A percentile compares a stretch with the other conserved stretches of the same genome.
These are phyloP conservation scores for Apis cerana DNA, from an alignment of 1,140 invertebrate species.

Conservation along the genomic window DNA sequence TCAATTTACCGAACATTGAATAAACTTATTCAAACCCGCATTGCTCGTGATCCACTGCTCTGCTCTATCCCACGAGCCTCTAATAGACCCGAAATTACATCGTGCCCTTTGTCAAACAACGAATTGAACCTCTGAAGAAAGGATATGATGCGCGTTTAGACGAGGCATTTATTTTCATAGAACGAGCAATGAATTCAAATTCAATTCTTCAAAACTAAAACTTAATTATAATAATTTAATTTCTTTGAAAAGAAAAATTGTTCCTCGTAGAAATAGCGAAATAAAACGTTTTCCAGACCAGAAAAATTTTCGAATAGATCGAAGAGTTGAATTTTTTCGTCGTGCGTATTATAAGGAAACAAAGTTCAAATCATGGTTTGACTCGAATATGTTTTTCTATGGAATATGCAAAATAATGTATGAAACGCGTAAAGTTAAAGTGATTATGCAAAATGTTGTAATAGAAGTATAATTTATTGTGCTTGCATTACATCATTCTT, in stretches of 20 bases:
- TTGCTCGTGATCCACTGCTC: constrained; percentile 10
- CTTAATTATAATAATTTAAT: not conserved
- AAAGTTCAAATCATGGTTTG: not conserved
- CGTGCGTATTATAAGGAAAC: not conserved
- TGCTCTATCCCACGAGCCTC: constrained; percentile 25
- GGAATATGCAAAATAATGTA: not conserved
- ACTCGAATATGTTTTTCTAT: not conserved
- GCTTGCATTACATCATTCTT: not conserved
- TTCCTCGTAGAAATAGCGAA: not conserved
- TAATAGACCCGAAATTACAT: constrained; percentile 20
- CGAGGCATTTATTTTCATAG: not conserved
- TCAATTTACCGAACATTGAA: not conserved
- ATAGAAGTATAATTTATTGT: not conserved
- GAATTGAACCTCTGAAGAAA: not conserved
- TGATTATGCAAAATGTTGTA: not conserved
- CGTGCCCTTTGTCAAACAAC: not conserved
- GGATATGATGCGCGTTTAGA: not conserved
- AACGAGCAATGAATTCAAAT: not conserved
- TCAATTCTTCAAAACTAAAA: not conserved
- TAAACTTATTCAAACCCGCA: constrained; percentile 23
- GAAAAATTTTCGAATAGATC: too few species aligned
- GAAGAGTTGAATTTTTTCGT: not conserved
- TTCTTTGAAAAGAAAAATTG: not conserved
- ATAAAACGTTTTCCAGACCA: not conserved
- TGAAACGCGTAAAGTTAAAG: not conserved